Evolutionary conservation across 2,888 invertebrate genomes (phyloP).

Genomic region (Amorpha juglandis): DNA sequence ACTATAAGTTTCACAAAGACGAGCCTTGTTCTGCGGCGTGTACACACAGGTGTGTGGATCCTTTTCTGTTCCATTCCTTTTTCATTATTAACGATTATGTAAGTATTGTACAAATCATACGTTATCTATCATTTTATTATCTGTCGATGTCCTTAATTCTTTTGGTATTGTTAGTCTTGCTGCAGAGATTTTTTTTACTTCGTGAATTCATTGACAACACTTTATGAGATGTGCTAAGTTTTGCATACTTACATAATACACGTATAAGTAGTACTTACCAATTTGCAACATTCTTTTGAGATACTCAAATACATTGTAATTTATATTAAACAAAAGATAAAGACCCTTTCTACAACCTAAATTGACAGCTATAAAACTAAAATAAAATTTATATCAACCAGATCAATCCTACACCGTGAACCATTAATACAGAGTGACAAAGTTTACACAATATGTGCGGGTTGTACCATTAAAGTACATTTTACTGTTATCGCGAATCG

Average conservation of each 20-base stretch:
- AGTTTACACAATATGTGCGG: constrained; percentile 71
- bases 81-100: constrained; percentile 15
- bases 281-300: background rate
- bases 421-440: constrained; percentile 70
- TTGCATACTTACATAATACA: no score
- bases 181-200: background rate
- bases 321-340: background rate
- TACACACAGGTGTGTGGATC: constrained; percentile 67
- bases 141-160: no score
- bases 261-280: background rate
- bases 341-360: constrained; percentile 16
- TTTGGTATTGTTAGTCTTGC: background rate
- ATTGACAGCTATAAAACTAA: constrained; percentile 44
- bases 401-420: constrained; percentile 57
- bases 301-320: background rate
- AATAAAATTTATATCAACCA: constrained; percentile 52
- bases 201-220: background rate
- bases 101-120: constrained; percentile 15
- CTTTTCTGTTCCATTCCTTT: constrained; percentile 29
- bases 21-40: constrained; percentile 45
- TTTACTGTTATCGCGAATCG: constrained; percentile 81
- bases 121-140: constrained; percentile 15
- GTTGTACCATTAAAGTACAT: constrained; percentile 66
- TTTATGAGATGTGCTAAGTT: background rate
- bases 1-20: constrained; percentile 48